Conservation (phyloP, 2,888 invertebrate species). For the Branchellion lobata region DNA sequence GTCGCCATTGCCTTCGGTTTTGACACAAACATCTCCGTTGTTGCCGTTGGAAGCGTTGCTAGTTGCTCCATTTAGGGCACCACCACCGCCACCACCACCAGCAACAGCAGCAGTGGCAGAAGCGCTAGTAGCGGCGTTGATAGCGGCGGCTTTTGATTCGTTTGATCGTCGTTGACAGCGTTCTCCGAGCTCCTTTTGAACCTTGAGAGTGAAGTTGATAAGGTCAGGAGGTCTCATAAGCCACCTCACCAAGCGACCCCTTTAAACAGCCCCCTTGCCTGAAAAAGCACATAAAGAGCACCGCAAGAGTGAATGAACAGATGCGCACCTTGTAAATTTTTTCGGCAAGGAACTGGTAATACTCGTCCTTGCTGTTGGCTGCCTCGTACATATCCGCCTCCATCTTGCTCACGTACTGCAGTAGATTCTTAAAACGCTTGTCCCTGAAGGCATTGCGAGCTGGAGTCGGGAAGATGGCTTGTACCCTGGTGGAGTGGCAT, state of each 20-base stretch:
- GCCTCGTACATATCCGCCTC: constrained; percentile 92
- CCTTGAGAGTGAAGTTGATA: constrained; percentile 60
- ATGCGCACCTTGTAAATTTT: constrained; percentile 91
- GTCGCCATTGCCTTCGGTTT: no score
- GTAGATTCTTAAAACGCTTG: constrained; percentile 93
- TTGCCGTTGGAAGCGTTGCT: background rate
- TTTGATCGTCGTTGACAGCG: constrained; percentile 13
- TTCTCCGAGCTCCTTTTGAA: constrained; percentile 89
- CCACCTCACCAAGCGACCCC: no score
- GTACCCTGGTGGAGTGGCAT: constrained; percentile 69
- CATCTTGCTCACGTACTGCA: constrained; percentile 88
- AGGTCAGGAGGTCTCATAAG: no score
- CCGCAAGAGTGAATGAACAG: no score
- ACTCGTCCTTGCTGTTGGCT: constrained; percentile 94
- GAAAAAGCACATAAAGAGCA: no score
- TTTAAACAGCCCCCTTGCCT: no score
- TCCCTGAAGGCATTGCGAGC: constrained; percentile 95
- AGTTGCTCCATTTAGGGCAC: background rate
- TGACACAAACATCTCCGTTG: background rate
- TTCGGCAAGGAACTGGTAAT: constrained; percentile 95
- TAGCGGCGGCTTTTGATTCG: constrained; percentile 4
- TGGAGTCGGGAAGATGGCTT: constrained; percentile 97
- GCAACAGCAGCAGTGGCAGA: background rate
- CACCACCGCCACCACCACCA: background rate
- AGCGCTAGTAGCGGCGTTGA: background rate